phyloP scores from a whole-genome alignment of 2,113 vertebrate species.

The Aptenodytes patagonicus region DNA sequence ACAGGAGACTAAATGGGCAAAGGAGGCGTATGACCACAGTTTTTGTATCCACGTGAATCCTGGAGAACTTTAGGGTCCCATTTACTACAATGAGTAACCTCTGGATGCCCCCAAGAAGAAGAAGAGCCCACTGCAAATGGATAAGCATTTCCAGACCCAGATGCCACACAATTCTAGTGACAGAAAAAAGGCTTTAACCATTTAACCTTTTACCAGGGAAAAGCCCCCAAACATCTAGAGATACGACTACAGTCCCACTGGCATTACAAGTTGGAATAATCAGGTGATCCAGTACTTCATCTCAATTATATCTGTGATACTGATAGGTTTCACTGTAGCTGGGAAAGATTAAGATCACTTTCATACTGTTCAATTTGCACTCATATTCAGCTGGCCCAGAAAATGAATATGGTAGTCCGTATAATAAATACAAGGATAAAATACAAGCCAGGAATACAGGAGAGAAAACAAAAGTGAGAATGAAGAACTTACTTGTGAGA shows the following conservation, averaged over 20 bases:
- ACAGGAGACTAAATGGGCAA: not conserved
- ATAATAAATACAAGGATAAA: not conserved
- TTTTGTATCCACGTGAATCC: not conserved
- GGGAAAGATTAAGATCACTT: not conserved
- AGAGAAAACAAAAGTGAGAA: not conserved
- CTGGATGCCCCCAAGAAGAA: not conserved
- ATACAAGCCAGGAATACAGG: not conserved
- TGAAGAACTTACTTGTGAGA: conserved; percentile 32
- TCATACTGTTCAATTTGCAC: not conserved
- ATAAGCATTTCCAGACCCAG: not conserved
- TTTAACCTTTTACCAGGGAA: not conserved
- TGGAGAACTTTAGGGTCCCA: not conserved
- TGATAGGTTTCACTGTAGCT: not conserved
- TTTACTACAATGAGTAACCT: not conserved
- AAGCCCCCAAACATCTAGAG: not conserved
- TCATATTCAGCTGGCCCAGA: not conserved
- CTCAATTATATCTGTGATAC: not conserved
- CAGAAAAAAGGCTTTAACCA: not conserved
- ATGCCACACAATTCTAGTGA: not conserved
- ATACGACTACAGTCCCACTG: not conserved
- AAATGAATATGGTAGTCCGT: not conserved
- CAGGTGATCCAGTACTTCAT: not conserved
- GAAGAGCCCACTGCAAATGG: not conserved
- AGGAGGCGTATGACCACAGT: not conserved
- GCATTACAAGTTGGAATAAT: not conserved